These are phyloP conservation scores for Sander vitreus DNA, from an alignment of 2,113 vertebrate genomes.

Conservation along the genomic window DNA sequence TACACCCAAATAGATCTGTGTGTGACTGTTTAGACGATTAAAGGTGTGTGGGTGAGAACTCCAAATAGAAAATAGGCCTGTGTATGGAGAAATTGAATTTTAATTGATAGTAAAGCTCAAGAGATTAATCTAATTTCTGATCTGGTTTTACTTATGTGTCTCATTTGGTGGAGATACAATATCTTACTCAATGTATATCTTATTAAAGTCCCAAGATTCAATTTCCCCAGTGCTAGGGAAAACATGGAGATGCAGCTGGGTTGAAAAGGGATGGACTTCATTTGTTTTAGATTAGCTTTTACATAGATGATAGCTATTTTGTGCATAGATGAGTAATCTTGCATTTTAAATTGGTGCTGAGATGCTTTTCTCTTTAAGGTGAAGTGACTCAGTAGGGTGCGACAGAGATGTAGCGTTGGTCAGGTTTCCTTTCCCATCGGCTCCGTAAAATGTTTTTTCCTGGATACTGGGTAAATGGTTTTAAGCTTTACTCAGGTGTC, in stretches of 20 bases:
- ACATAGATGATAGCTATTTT: neutral
- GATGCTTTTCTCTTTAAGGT: slow-evolving; percentile 8
- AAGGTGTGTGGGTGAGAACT: slow-evolving; percentile 51
- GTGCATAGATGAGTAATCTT: neutral
- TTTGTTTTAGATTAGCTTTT: slow-evolving; percentile 6
- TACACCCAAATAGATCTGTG: neutral
- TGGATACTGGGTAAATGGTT: slow-evolving; percentile 60
- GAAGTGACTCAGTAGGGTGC: slow-evolving; percentile 7
- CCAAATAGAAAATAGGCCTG: slow-evolving; percentile 50
- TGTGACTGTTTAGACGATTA: slow-evolving; percentile 25
- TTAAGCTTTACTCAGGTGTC: slow-evolving; percentile 37
- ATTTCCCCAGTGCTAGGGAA: slow-evolving; percentile 5
- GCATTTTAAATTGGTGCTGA: slow-evolving; percentile 16
- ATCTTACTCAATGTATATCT: slow-evolving; percentile 29
- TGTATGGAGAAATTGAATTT: slow-evolving; percentile 56
- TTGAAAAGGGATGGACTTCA: neutral
- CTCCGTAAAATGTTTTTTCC: slow-evolving; percentile 54
- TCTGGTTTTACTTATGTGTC: slow-evolving; percentile 18
- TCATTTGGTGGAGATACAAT: slow-evolving; percentile 19
- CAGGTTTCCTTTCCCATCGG: slow-evolving; percentile 55
- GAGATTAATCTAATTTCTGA: slow-evolving; percentile 56
- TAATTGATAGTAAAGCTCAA: slow-evolving; percentile 57
- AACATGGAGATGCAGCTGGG: neutral
- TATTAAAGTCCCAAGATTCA: slow-evolving; percentile 19
- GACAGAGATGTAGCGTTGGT: slow-evolving; percentile 10